Evolutionary conservation across 2,888 invertebrate genomes (phyloP).

Genomic region (Boloria selene): DNA sequence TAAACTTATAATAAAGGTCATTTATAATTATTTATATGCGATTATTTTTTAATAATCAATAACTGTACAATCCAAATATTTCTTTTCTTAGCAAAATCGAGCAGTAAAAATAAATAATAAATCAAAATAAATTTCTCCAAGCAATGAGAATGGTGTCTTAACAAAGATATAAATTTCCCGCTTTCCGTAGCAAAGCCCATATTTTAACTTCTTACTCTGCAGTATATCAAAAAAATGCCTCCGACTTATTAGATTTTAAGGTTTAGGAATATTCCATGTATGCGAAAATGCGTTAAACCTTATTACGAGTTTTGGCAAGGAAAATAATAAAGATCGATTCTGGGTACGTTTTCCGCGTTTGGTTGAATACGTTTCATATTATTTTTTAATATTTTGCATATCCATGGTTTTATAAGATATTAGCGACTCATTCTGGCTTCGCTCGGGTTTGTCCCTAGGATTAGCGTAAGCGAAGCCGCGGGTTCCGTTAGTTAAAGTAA

Average conservation of each 20-base stretch:
- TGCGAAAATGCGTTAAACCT: not conserved
- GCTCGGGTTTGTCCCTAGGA: no score
- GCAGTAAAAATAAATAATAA: not conserved
- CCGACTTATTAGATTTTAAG: conserved; percentile 4
- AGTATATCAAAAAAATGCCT: conserved; percentile 11
- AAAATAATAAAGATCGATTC: no score
- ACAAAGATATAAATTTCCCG: conserved; percentile 12
- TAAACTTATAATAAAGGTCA: no score
- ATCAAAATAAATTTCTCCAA: not conserved
- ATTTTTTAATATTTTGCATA: no score
- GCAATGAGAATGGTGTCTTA: conserved; percentile 4
- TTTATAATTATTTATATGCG: not conserved
- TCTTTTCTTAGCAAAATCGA: not conserved
- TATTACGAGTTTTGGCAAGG: no score
- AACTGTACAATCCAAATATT: no score
- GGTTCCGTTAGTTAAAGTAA: no score
- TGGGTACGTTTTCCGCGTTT: no score
- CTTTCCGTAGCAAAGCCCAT: not conserved
- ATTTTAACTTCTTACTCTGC: not conserved
- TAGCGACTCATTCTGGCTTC: no score
- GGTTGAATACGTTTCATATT: no score
- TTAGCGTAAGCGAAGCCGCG: no score
- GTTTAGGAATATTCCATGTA: conserved; percentile 5
- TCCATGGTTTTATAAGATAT: no score
- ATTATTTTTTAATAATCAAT: not conserved